Percentiles rank a stretch among this genome's conserved stretches.
phyloP scores from a whole-genome alignment of 2,888 invertebrate genomes.

The Nineta flava region DNA sequence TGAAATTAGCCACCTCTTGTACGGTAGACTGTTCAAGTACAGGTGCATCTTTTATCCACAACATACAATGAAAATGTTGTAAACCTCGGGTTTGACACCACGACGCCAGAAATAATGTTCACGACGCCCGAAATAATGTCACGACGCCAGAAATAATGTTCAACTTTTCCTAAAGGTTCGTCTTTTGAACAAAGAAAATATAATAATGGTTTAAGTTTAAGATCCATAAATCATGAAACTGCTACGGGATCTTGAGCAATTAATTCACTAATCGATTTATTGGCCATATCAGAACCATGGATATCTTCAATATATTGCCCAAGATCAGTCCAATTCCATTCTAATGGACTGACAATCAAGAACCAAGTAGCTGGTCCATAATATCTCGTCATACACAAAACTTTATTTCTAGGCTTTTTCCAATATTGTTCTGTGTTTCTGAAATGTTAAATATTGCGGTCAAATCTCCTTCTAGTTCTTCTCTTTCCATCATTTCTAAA shows the following conservation, averaged over 20 bases:
- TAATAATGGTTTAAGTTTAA: conserved; percentile 17
- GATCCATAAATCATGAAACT: conserved; percentile 18
- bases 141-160: too few relatives aligned
- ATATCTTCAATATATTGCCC: conserved; percentile 16
- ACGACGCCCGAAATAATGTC: conserved; percentile 17
- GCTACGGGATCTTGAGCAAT: too few relatives aligned
- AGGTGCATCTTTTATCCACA: too few relatives aligned
- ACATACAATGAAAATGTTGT: conserved; percentile 16
- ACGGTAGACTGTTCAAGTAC: too few relatives aligned
- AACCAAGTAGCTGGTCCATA: too few relatives aligned
- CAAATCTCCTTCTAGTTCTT: conserved; percentile 16
- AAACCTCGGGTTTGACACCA: conserved; percentile 16
- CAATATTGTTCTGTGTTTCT: conserved; percentile 17
- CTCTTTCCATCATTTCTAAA: conserved; percentile 14
- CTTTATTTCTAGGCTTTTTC: too few relatives aligned
- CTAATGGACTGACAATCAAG: too few relatives aligned
- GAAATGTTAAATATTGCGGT: conserved; percentile 16
- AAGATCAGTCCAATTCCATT: conserved; percentile 18
- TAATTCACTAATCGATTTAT: conserved; percentile 15
- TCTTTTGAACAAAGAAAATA: conserved; percentile 17
- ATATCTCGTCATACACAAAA: too few relatives aligned
- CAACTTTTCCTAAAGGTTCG: too few relatives aligned
- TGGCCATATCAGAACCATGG: conserved; percentile 14
- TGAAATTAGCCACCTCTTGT: too few relatives aligned
- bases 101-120: too few relatives aligned